Evolutionary conservation across 2,113 vertebrate genomes (phyloP), one percentile per base, ranked within the genome.

Genomic region (Balaeniceps rex): DNA sequence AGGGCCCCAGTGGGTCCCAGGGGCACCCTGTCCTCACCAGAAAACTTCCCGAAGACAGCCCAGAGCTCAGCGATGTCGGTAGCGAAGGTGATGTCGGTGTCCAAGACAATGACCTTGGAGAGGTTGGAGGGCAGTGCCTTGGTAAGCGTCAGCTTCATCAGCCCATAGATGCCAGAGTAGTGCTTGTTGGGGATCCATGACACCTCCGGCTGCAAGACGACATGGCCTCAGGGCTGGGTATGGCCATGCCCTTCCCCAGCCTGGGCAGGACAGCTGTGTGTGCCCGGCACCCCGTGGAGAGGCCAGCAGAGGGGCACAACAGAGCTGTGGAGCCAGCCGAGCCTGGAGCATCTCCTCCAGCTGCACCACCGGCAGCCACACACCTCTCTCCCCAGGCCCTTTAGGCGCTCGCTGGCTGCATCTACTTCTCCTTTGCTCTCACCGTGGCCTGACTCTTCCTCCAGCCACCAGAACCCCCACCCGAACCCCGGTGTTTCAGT

Each of bases 171-270:
- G 92, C 99, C 99, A 0, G 99, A 99, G 98, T 99, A 99, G 94
- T 99, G 99, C 91, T 99, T 99, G 98, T 99, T 99, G 93, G 99
- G 99, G 88, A 99, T 99, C 99, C 99, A 99, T 6, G 99, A 99
- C 93, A 99, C 98, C 94, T 99, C 99, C 0, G 99, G 98, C 99
- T 99, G 97, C 64, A 97, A 86, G 46, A 70, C 2, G 42, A 88
- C 44, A 38, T 0, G 6, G 44, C 21, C 66, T 93, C 90, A 96
- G 83, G 42, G 33, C 68, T 52, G 49, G 57, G 71, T 52, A 78
- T 0, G 1, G 49, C 64, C 64, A 26, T 52, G 61, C 12, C 46
- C 55, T 26, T 63, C n/a, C 46, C 63, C 47, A 57, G 33, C 52
- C 34, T 0, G 0, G 23, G 44, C 31, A 68, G 51, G 68, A 68